Percentiles rank a stretch among this genome's conserved stretches.
Conservation (phyloP, 2,888 invertebrate species). For the Acutogordius australiensis region DNA sequence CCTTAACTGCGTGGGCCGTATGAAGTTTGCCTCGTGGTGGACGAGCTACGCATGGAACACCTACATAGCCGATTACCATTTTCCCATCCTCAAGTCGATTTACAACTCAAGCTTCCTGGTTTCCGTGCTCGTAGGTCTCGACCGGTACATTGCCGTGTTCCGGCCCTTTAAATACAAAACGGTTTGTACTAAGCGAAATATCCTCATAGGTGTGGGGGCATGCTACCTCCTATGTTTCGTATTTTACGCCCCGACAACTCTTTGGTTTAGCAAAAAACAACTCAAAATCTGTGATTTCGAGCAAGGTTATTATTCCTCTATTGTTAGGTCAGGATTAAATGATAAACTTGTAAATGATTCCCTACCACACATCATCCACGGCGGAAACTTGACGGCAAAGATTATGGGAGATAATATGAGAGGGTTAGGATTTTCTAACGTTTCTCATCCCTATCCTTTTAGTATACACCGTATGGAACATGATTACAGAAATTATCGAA, state of each 20-base stretch:
- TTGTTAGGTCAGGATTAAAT: too few species aligned
- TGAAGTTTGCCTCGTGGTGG: neutral
- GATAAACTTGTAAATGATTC: neutral
- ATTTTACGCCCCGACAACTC: neutral
- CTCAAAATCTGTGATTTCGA: neutral
- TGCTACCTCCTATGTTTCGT: neutral
- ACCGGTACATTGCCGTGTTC: neutral
- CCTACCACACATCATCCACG: neutral
- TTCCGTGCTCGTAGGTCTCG: neutral
- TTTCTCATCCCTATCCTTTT: neutral
- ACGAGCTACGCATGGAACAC: neutral
- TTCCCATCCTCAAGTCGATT: neutral
- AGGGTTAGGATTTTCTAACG: too few species aligned
- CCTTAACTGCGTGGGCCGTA: neutral
- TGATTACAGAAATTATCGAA: too few species aligned
- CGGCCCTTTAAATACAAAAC: neutral
- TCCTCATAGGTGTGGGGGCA: neutral
- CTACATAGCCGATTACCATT: neutral
- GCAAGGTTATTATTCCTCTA: too few species aligned
- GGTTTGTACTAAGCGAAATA: neutral
- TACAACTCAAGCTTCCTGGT: neutral
- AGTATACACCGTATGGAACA: too few species aligned
- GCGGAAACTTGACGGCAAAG: too few species aligned
- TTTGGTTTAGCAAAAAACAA: neutral
- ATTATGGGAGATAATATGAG: too few species aligned